Evolutionary conservation across 37 sponge, comb jelly and placozoan genomes (phyloP).

Genomic region (Chondrosia reniformis): DNA sequence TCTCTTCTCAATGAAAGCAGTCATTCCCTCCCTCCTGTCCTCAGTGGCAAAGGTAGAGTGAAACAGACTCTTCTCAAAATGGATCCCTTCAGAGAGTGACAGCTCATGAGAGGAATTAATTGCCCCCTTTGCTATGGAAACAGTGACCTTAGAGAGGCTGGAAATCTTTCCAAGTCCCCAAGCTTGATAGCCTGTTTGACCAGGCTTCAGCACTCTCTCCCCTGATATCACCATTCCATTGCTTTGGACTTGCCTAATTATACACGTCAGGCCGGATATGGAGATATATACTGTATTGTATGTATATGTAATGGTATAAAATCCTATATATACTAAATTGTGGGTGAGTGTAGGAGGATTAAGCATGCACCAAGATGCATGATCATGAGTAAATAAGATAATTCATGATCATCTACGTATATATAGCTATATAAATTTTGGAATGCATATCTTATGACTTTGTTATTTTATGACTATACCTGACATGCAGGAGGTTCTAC

Average conservation of each 20-base stretch:
- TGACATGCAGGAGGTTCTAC: too few species aligned
- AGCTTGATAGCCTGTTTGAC: constrained; percentile 81
- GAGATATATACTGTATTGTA: too few species aligned
- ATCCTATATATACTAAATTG: too few species aligned
- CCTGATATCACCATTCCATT: constrained; percentile 83
- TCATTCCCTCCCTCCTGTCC: constrained; percentile 95
- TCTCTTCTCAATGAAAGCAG: constrained; percentile 91
- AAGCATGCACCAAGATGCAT: constrained; percentile 88
- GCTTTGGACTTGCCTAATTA: too few species aligned
- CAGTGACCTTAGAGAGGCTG: constrained; percentile 77
- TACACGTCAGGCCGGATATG: too few species aligned
- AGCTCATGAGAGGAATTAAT: constrained; percentile 81
- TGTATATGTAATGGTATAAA: too few species aligned
- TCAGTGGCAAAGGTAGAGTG: constrained; percentile 89
- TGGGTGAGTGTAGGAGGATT: constrained; percentile 65
- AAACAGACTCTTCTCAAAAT: constrained; percentile 89
- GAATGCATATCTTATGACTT: too few species aligned
- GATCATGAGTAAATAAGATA: too few species aligned
- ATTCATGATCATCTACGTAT: too few species aligned
- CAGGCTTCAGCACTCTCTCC: constrained; percentile 74
- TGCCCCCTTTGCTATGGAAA: constrained; percentile 83
- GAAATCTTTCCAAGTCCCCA: constrained; percentile 79
- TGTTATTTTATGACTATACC: too few species aligned
- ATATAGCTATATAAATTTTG: too few species aligned
- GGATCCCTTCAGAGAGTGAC: constrained; percentile 68